Base-by-base conservation (phyloP, 2,113 vertebrate genomes). In the Onychostoma macrolepis region DNA sequence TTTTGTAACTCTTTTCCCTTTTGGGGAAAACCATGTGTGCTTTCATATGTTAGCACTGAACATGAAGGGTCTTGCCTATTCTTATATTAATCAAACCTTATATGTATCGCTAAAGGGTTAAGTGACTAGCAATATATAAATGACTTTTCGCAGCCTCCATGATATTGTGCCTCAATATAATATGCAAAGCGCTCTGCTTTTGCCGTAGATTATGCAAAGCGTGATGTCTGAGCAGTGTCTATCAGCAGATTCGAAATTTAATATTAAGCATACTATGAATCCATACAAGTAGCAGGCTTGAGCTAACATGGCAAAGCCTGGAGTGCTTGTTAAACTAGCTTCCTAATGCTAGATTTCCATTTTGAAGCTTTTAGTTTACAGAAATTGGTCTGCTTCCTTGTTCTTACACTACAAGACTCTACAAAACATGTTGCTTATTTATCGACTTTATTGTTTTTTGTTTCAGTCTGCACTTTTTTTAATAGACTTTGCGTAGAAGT, bases 81-180 rank as follows among this genome's bases (percentile, higher is more conserved):
- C 86, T 91, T 90, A 86, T 91, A 87, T 86, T 92, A 92, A 88
- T 89, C 82, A 85, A 87, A 87, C 87, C 88, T 87, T 86, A 86
- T 72, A 75, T 87, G 85, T 89, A 87, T 72, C 77, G 82, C 79
- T 82, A 89, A 43, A 80, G 77, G 80, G 90, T 69, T 81, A 87
- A 36, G 86, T 89, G 61, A 90, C 82, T 85, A 89, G 89, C 86
- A 87, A 83, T 90, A 87, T 87, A 90, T 90, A 63, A 82, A 45
- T 78, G 86, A 90, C 67, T 89, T 81, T 76, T 50, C 76, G 89
- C 88, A 87, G 88, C 91, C 93, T 92, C 92, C 88, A 86, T 90
- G 61, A 91, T 93, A 89, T 38, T 38, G 93, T 94, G 93, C 93
- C 93, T 94, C 93, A 80, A 87, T 92, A 90, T 92, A 89, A 90